Evolutionary conservation across 64 coral and sea anemone genomes (phyloP).

Genomic region (Montipora cactus): DNA sequence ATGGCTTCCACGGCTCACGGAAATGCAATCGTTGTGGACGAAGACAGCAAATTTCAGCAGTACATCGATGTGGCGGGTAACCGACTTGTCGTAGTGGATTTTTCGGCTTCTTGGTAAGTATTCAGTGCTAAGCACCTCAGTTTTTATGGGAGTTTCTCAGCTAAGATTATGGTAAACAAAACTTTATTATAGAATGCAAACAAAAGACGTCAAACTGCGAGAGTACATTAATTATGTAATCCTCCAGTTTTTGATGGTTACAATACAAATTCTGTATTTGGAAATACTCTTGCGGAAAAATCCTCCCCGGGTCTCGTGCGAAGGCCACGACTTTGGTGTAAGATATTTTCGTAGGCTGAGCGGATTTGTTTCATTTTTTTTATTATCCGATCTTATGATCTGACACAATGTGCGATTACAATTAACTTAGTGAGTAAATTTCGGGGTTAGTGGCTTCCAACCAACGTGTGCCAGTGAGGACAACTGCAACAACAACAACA

Average conservation of each 20-base stretch:
- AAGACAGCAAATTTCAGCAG: constrained; percentile 77
- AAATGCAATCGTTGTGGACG: constrained; percentile 78
- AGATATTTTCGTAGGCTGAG: too few species aligned
- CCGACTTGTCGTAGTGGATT: constrained; percentile 89
- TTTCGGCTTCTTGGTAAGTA: constrained; percentile 88
- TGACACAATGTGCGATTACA: too few species aligned
- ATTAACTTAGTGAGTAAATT: too few species aligned
- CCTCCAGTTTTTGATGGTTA: background rate
- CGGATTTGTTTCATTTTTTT: too few species aligned
- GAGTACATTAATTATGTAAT: too few species aligned
- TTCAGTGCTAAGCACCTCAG: background rate
- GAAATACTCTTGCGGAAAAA: too few species aligned
- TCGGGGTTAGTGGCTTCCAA: too few species aligned
- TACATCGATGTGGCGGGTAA: constrained; percentile 82
- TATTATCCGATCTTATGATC: too few species aligned
- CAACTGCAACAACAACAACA: too few species aligned
- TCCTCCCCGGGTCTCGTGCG: too few species aligned
- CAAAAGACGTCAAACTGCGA: background rate
- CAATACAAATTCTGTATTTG: background rate
- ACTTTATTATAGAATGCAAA: background rate
- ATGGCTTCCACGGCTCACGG: constrained; percentile 83
- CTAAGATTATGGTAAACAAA: background rate
- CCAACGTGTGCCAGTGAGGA: too few species aligned
- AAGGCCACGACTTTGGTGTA: too few species aligned
- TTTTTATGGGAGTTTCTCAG: background rate